These are phyloP conservation scores for Sicus ferrugineus DNA, from an alignment of 2,888 invertebrate genomes.

Conservation along the genomic window DNA sequence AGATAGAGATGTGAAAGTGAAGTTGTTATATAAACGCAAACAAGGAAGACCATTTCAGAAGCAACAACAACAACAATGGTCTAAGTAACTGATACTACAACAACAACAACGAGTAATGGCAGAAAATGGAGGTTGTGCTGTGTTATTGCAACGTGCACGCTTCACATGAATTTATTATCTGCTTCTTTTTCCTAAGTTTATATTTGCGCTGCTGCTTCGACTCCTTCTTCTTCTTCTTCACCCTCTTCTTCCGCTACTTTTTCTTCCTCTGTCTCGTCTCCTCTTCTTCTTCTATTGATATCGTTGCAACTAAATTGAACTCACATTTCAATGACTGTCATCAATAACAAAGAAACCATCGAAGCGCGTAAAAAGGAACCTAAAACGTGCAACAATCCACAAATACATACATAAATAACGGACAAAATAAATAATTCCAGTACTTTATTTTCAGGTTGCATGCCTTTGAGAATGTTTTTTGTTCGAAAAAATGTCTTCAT, in stretches of 20 bases:
- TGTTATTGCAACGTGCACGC: not conserved
- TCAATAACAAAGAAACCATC: conserved; percentile 24
- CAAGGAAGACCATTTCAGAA: not conserved
- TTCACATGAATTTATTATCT: not conserved
- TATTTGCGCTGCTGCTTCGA: not conserved
- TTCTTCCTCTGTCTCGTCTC: too few species aligned
- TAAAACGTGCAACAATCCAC: not conserved
- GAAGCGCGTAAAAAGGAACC: not conserved
- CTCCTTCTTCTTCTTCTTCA: not conserved
- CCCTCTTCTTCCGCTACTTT: too few species aligned
- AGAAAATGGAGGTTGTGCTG: not conserved
- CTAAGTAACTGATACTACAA: not conserved
- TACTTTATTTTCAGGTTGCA: too few species aligned
- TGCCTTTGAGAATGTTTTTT: too few species aligned
- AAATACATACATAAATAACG: too few species aligned
- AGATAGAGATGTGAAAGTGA: conserved; percentile 12
- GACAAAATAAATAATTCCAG: too few species aligned
- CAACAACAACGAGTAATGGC: not conserved
- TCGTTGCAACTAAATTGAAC: conserved; percentile 27
- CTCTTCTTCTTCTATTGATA: too few species aligned
- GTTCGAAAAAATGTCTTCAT: too few species aligned
- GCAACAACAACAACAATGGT: not conserved
- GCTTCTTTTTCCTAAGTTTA: conserved; percentile 1
- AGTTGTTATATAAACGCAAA: conserved; percentile 8
- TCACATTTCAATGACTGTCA: conserved; percentile 33